Percentiles rank a stretch among this genome's conserved stretches.
Conservation (phyloP, 2,888 invertebrate genomes). For the Mycalesis mineus region DNA sequence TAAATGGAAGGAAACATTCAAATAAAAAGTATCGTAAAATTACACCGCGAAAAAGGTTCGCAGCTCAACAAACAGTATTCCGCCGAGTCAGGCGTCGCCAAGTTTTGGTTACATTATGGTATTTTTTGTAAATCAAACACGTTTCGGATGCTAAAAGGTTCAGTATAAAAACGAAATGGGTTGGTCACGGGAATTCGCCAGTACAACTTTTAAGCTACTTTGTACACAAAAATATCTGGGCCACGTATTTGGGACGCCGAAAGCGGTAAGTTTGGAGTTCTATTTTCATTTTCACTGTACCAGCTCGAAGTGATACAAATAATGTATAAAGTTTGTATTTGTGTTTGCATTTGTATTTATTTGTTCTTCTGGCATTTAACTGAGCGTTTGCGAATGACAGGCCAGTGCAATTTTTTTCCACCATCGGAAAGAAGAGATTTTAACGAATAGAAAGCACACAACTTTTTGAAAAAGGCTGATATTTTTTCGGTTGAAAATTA, state of each 20-base stretch:
- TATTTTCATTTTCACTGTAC: background rate
- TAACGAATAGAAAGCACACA: too few species aligned
- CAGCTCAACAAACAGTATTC: constrained; percentile 11
- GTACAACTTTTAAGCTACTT: constrained; percentile 13
- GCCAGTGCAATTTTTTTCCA: too few species aligned
- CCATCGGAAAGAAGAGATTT: too few species aligned
- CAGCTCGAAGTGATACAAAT: background rate
- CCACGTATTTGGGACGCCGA: constrained; percentile 1
- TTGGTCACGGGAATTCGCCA: background rate
- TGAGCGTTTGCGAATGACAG: too few species aligned
- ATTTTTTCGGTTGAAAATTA: too few species aligned
- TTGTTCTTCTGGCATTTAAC: too few species aligned
- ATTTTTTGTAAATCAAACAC: constrained; percentile 22
- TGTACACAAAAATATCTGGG: constrained; percentile 5
- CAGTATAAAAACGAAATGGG: constrained; percentile 15
- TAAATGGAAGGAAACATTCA: background rate
- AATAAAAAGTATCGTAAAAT: background rate
- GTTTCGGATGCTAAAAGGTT: constrained; percentile 21
- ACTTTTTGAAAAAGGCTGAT: too few species aligned
- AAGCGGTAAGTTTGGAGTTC: background rate
- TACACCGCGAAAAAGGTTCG: background rate
- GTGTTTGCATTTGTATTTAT: too few species aligned
- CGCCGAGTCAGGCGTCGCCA: constrained; percentile 14
- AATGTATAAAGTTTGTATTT: background rate
- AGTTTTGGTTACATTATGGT: constrained; percentile 18